These are phyloP conservation scores for Onthophagus sagittarius DNA, from an alignment of 2,888 invertebrate species.

Conservation along the genomic window DNA sequence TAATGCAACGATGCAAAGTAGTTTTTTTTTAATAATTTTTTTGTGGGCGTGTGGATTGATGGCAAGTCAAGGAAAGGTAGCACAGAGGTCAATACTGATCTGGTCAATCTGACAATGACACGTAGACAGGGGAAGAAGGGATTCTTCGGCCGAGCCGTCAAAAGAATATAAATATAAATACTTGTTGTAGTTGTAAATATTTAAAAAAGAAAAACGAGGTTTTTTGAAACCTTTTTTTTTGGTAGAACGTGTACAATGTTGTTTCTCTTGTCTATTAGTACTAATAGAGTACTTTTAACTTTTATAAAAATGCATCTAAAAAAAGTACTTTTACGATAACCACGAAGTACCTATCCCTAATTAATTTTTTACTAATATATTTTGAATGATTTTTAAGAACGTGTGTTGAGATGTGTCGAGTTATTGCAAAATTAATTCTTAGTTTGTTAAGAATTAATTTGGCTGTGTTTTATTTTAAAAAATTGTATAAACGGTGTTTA, in stretches of 20 bases:
- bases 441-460: too few species aligned
- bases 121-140: constrained; percentile 75
- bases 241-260: constrained; percentile 41
- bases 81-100: constrained; percentile 41
- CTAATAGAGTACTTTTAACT: background rate
- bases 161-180: constrained; percentile 33
- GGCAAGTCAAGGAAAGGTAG: constrained; percentile 41
- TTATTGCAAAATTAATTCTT: background rate
- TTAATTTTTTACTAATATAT: background rate
- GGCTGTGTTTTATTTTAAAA: background rate
- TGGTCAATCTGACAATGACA: constrained; percentile 62
- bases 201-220: background rate
- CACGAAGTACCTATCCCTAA: background rate
- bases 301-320: too few species aligned
- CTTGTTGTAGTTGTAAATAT: constrained; percentile 25
- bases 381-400: background rate
- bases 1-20: constrained; percentile 49
- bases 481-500: background rate
- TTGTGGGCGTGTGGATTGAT: constrained; percentile 37
- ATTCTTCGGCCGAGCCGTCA: constrained; percentile 50
- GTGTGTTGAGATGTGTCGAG: background rate
- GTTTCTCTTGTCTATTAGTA: constrained; percentile 34
- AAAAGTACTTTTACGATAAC: too few species aligned
- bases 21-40: constrained; percentile 32
- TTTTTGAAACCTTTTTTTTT: background rate